These are phyloP conservation scores for Kryptolebias ocellatus DNA, from an alignment of 2,797 vertebrate genomes.

Conservation along the genomic window DNA sequence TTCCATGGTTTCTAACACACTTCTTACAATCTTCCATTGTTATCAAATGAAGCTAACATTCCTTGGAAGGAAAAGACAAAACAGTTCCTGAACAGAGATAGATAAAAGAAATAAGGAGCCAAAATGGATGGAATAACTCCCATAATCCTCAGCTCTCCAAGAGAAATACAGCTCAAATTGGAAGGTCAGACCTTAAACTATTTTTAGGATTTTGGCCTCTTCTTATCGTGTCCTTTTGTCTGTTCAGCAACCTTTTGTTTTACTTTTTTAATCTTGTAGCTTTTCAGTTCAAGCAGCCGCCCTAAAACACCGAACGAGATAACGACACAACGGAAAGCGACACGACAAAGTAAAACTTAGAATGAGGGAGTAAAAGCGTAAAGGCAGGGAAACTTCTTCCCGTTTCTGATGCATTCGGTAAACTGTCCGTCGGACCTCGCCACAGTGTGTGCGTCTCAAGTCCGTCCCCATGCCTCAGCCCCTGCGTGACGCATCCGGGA, in stretches of 20 bases:
- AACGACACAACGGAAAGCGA: not conserved
- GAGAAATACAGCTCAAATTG: conserved; percentile 7
- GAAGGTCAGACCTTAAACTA: conserved; percentile 45
- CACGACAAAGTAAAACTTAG: not conserved
- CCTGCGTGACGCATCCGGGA: conserved; percentile 11
- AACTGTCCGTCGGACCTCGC: conserved; percentile 1
- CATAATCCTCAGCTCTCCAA: not conserved
- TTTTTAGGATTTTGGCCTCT: conserved; percentile 39
- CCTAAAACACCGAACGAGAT: conserved; percentile 15
- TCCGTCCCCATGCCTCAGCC: conserved; percentile 15
- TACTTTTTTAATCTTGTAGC: conserved; percentile 18
- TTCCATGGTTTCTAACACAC: too few species aligned
- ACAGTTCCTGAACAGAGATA: too few species aligned
- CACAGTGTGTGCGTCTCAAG: not conserved
- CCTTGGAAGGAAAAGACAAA: too few species aligned
- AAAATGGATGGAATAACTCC: too few species aligned
- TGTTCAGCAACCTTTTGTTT: conserved; percentile 29
- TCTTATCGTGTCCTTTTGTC: conserved; percentile 37
- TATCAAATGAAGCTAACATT: too few species aligned
- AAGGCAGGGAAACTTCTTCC: not conserved
- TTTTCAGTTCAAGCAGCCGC: conserved; percentile 16
- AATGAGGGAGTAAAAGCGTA: too few species aligned
- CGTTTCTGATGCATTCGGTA: conserved; percentile 15
- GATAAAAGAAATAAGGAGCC: too few species aligned
- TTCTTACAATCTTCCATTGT: too few species aligned